These are phyloP conservation scores for Nomada flava DNA, from an alignment of 2,888 invertebrate genomes.

Conservation along the genomic window DNA sequence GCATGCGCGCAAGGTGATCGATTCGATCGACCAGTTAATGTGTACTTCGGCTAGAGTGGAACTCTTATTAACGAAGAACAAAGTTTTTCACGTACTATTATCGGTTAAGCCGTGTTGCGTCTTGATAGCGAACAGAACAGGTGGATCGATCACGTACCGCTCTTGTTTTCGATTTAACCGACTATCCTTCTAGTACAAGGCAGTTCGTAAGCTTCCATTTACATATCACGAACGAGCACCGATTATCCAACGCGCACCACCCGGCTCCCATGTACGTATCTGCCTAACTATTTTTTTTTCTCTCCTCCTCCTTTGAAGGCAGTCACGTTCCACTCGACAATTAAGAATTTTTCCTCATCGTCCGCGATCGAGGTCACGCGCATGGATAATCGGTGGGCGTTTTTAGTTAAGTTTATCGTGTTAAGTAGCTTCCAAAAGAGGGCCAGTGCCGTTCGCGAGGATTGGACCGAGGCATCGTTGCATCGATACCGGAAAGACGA, in stretches of 20 bases:
- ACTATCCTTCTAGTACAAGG: slow-evolving; percentile 70
- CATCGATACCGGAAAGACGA: slow-evolving; percentile 11
- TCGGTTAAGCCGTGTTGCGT: slow-evolving; percentile 23
- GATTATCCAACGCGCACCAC: slow-evolving; percentile 58
- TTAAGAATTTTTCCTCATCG: slow-evolving; percentile 34
- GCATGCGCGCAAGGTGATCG: slow-evolving; percentile 1
- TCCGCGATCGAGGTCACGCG: slow-evolving; percentile 36
- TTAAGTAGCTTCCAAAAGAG: slow-evolving; percentile 62
- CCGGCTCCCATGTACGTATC: background rate
- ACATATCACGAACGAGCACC: slow-evolving; percentile 70
- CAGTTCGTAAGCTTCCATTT: slow-evolving; percentile 74
- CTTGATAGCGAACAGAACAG: slow-evolving; percentile 37
- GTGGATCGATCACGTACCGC: slow-evolving; percentile 30
- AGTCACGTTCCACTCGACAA: slow-evolving; percentile 48
- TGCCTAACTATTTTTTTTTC: slow-evolving; percentile 1
- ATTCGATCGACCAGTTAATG: background rate
- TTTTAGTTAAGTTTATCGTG: slow-evolving; percentile 65
- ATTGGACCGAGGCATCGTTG: slow-evolving; percentile 24
- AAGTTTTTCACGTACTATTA: slow-evolving; percentile 44
- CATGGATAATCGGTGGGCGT: slow-evolving; percentile 63
- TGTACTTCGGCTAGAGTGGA: background rate
- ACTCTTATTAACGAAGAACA: slow-evolving; percentile 27
- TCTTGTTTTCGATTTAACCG: slow-evolving; percentile 61
- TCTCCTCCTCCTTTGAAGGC: slow-evolving; percentile 10
- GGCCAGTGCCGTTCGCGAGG: slow-evolving; percentile 48